A percentile compares a stretch with the other conserved stretches of the same genome.
phyloP scores from a whole-genome alignment of 2,797 vertebrate genomes.

The Alectoris magna region DNA sequence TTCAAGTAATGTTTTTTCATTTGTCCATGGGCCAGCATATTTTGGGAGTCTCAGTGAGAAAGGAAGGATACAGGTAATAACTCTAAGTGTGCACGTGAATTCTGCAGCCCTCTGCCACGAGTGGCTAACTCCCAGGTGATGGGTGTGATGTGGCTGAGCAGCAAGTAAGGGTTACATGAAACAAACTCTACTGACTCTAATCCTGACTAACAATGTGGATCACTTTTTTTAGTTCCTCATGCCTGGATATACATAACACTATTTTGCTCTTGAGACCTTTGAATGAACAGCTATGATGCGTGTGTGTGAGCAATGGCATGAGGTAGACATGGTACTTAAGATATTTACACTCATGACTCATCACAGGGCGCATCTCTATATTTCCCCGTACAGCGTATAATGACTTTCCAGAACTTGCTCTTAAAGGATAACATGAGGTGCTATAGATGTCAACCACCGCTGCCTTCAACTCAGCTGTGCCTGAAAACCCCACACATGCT shows the following conservation, averaged over 20 bases:
- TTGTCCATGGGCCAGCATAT: not conserved
- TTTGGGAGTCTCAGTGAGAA: not conserved
- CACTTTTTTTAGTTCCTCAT: not conserved
- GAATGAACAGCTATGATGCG: not conserved
- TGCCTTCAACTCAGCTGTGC: not conserved
- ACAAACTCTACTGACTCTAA: not conserved
- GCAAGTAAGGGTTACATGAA: not conserved
- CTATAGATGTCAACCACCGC: not conserved
- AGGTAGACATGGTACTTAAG: not conserved
- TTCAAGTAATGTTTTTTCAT: not conserved
- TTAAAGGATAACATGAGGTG: not conserved
- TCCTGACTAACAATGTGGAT: not conserved
- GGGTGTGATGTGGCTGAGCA: not conserved
- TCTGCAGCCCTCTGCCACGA: not conserved
- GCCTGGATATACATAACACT: not conserved
- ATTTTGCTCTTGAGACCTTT: not conserved
- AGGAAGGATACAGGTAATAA: not conserved
- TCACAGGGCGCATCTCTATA: not conserved
- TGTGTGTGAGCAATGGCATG: not conserved
- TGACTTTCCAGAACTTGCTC: not conserved
- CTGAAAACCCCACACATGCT: not conserved
- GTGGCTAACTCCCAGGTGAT: not conserved
- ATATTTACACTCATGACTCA: fast-evolving
- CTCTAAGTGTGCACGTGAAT: fast-evolving
- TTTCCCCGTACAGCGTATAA: fast-evolving